Base-by-base conservation (phyloP, 2,113 vertebrate genomes). In the Scopus umbretta region DNA sequence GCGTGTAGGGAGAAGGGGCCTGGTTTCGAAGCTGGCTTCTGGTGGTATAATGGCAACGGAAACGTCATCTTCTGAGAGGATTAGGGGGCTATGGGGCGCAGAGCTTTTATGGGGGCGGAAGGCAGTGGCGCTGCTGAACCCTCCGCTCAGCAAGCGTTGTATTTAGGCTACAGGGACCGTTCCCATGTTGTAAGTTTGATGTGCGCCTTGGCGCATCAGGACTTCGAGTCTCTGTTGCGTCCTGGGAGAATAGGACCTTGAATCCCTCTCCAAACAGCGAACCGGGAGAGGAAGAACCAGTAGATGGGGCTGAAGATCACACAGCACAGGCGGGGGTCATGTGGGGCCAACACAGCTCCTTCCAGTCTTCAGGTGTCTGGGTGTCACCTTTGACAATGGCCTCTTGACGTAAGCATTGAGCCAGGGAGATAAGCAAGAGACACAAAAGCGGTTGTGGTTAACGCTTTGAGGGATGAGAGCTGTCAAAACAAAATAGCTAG, bases 51-150 rank as follows among this genome's bases (percentile, higher is more conserved):
- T 5, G 21, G n/a, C 18, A 6, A 19, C 16, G 61, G 88, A 27
- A 86, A 22, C 40, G 1, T 52, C 6, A 2, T 12, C 36, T 45
- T 19, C 8, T 1, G 21, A 3, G 66, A 34, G 43, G 14, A 13
- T 0, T 5, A 3, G 52, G 67, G 13, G 71, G 38, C 12, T 30
- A 0, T 2, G 45, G 27, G 10, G 52, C 4, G 16, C 32, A 11
- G 52, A 61, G 18, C 6, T 61, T 1, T 0, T 4, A 1, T 3
- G 29, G 17, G 25, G 22, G 6, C 0, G 6, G 55, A 22, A 23
- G 49, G 79, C 38, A 6, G 52, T 1, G 52, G 3, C 12, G 68
- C 32, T 14, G 13, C 36, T 29, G 10, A 27, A 20, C 17, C 36
- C n/a, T n/a, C 10, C 26, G 36, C 52, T 53, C 29, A 10, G 36